These are phyloP conservation scores for Andrena flavipes DNA, from an alignment of 2,888 invertebrate species.

Conservation along the genomic window DNA sequence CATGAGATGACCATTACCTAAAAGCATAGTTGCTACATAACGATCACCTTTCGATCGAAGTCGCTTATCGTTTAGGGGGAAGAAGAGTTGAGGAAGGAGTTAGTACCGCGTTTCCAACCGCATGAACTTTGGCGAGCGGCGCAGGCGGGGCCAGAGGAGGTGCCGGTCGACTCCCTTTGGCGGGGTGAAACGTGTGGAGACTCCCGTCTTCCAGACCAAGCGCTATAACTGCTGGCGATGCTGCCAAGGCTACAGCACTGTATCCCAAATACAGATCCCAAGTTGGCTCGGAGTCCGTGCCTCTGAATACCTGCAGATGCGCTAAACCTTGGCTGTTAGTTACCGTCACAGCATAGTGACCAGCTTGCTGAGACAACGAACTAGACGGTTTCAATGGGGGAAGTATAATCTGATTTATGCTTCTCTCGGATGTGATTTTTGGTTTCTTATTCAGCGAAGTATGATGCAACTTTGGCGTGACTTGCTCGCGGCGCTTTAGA, in stretches of 20 bases:
- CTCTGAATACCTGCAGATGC: constrained; percentile 82
- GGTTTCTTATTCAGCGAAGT: constrained; percentile 75
- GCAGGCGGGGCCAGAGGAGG: constrained; percentile 82
- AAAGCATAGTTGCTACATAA: background rate
- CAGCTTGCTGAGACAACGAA: constrained; percentile 81
- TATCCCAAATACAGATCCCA: constrained; percentile 83
- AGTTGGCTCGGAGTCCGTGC: constrained; percentile 80
- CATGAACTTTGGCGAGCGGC: constrained; percentile 81
- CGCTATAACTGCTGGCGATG: constrained; percentile 81
- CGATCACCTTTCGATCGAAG: background rate
- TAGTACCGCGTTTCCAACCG: constrained; percentile 81
- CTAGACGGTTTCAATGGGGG: constrained; percentile 80
- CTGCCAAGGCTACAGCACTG: constrained; percentile 81
- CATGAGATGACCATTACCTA: constrained; percentile 84
- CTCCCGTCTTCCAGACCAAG: constrained; percentile 82
- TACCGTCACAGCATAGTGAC: constrained; percentile 82
- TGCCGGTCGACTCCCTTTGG: constrained; percentile 80
- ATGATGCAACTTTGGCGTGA: constrained; percentile 71
- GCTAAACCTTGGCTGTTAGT: constrained; percentile 80
- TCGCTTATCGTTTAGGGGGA: background rate
- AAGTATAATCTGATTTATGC: constrained; percentile 75
- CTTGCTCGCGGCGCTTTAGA: constrained; percentile 79
- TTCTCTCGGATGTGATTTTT: constrained; percentile 77
- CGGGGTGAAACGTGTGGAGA: constrained; percentile 82
- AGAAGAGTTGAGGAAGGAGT: background rate